A percentile compares a stretch with the other conserved stretches of the same genome.
Evolutionary conservation across 2,113 vertebrate genomes (phyloP).

Genomic region (Paramisgurnus dabryanus): DNA sequence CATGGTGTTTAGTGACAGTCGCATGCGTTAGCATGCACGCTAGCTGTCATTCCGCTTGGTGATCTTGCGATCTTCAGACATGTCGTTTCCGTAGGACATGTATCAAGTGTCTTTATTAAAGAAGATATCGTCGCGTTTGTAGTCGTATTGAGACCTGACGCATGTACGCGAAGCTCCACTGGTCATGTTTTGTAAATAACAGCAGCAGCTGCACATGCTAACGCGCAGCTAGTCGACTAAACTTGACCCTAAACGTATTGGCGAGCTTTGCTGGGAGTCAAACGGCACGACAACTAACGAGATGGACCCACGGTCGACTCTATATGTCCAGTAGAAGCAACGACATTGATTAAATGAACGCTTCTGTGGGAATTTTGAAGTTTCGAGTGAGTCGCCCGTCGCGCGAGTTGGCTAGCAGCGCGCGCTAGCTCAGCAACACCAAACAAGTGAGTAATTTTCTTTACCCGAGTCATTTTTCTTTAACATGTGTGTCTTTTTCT

Average conservation of each 20-base stretch:
- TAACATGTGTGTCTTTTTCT: not conserved
- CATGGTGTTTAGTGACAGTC: not conserved
- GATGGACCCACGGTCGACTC: not conserved
- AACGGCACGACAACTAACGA: not conserved
- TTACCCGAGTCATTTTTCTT: not conserved
- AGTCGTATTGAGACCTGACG: not conserved
- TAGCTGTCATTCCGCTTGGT: slow-evolving; percentile 2
- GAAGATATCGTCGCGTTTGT: not conserved
- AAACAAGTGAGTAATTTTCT: slow-evolving; percentile 40
- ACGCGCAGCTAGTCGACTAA: slow-evolving; percentile 11
- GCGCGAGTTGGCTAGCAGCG: slow-evolving; percentile 38
- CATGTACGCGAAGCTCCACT: not conserved
- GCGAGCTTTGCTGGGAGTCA: not conserved
- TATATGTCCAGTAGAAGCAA: slow-evolving; percentile 6
- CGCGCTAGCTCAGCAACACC: slow-evolving; percentile 46
- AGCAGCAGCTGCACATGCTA: slow-evolving; percentile 21
- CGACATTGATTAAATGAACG: slow-evolving; percentile 38
- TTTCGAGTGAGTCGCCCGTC: slow-evolving; percentile 35
- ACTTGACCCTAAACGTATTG: slow-evolving; percentile 28
- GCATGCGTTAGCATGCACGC: slow-evolving; percentile 35
- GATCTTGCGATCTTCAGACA: not conserved
- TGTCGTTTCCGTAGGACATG: not conserved
- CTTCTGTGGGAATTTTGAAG: slow-evolving; percentile 23
- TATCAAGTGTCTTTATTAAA: not conserved
- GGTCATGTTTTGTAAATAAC: slow-evolving; percentile 24